A percentile compares a stretch with the other conserved stretches of the same genome.
Evolutionary conservation across 53 echinoderm and acorn worm genomes (phyloP).

Genomic region (Actinopyga echinites): DNA sequence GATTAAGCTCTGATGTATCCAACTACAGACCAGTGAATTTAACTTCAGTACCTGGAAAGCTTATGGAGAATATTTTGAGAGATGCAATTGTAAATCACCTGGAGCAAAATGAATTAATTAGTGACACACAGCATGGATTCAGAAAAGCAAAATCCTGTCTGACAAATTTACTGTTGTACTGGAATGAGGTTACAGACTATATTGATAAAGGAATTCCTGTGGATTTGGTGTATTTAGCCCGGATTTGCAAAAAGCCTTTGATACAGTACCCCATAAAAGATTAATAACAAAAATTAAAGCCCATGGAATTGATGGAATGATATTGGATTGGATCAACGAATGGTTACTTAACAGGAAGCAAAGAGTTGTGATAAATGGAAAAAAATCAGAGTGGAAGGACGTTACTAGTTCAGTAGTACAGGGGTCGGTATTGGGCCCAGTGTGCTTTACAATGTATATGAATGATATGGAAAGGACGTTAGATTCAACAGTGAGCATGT

Average conservation of each 20-base stretch:
- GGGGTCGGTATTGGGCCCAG: constrained; percentile 6
- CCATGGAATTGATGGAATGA: background rate
- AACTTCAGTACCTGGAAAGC: constrained; percentile 20
- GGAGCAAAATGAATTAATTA: constrained; percentile 10
- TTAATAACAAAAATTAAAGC: background rate
- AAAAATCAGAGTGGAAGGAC: background rate
- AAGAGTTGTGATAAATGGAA: background rate
- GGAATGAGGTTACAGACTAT: constrained; percentile 26
- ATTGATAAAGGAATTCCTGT: constrained; percentile 30
- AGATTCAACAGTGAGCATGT: no score
- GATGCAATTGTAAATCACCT: constrained; percentile 26
- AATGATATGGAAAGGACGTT: no score
- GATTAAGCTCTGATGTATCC: constrained; percentile 12
- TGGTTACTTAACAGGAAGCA: background rate
- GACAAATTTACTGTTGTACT: constrained; percentile 29
- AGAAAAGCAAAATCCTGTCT: constrained; percentile 32
- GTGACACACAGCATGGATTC: constrained; percentile 41
- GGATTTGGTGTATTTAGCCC: constrained; percentile 32
- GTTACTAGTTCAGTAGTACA: constrained; percentile 7
- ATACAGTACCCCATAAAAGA: constrained; percentile 7
- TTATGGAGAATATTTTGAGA: constrained; percentile 49
- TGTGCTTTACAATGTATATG: no score
- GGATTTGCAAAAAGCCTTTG: constrained; percentile 10
- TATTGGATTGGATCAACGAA: constrained; percentile 16
- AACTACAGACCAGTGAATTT: constrained; percentile 51